Conservation (phyloP, 2,797 vertebrate genomes). For the Bufotes viridis region DNA sequence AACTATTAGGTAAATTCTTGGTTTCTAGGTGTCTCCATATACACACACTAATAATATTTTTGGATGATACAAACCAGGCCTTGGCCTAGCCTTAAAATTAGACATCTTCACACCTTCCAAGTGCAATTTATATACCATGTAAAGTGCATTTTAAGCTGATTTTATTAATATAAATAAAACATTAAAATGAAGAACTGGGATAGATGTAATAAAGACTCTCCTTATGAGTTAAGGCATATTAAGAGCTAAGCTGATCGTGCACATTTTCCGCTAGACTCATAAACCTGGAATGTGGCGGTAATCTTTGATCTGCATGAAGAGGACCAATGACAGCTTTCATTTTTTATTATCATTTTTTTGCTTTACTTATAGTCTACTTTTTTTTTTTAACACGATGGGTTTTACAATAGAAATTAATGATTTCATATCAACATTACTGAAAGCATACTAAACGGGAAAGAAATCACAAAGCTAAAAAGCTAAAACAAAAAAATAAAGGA, state of each 20-base stretch:
- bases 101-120: neutral
- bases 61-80: conserved; percentile 12
- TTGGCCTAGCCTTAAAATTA: neutral
- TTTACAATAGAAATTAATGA: no score
- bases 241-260: neutral
- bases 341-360: neutral
- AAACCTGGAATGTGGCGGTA: conserved; percentile 2
- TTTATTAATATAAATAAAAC: neutral
- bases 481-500: no score
- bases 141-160: conserved; percentile 5
- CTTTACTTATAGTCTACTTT: neutral
- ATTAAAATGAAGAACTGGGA: conserved; percentile 1
- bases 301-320: neutral
- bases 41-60: neutral
- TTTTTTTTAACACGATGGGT: no score
- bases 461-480: no score
- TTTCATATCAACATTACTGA: no score
- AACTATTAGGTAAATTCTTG: neutral
- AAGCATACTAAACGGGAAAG: no score
- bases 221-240: neutral
- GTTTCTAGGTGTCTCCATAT: neutral
- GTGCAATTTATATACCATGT: neutral
- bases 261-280: neutral
- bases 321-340: neutral
- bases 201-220: neutral